phyloP scores from a whole-genome alignment of 2,113 vertebrate genomes.

The Lasiurus borealis region DNA sequence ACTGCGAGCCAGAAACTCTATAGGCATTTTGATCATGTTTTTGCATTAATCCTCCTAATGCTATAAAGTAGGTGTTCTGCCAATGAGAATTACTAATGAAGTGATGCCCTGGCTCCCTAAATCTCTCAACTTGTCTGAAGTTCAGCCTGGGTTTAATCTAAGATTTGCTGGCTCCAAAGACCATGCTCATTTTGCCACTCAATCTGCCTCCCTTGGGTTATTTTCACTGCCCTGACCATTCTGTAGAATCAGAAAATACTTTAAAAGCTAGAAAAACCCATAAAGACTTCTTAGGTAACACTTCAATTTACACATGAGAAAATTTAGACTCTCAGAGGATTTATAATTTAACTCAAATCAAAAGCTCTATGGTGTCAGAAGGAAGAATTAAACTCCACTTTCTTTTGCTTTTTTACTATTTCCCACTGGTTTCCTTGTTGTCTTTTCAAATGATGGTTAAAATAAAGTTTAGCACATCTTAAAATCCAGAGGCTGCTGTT shows the following conservation, averaged over 20 bases:
- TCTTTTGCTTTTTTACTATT: slow-evolving; percentile 22
- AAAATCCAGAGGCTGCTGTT: background rate
- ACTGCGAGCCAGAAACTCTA: background rate
- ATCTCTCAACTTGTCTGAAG: background rate
- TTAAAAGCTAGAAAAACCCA: background rate
- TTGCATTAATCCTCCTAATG: background rate
- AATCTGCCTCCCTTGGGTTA: background rate
- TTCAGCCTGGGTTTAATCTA: background rate
- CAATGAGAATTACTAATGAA: slow-evolving; percentile 3
- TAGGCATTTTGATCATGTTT: background rate
- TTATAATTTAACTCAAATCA: background rate
- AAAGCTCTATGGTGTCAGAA: background rate
- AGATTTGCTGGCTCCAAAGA: background rate
- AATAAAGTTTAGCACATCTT: background rate
- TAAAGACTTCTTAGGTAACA: background rate
- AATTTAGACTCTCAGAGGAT: background rate
- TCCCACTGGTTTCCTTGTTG: background rate
- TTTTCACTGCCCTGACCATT: background rate
- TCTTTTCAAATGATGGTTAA: background rate
- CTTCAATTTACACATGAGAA: background rate
- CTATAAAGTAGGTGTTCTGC: background rate
- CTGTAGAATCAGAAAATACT: background rate
- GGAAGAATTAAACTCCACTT: background rate
- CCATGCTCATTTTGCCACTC: background rate
- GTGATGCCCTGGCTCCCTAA: background rate